Evolutionary conservation across 2,113 vertebrate species (phyloP), one percentile per base, ranked within the genome.

Genomic region (Elgaria multicarinata): DNA sequence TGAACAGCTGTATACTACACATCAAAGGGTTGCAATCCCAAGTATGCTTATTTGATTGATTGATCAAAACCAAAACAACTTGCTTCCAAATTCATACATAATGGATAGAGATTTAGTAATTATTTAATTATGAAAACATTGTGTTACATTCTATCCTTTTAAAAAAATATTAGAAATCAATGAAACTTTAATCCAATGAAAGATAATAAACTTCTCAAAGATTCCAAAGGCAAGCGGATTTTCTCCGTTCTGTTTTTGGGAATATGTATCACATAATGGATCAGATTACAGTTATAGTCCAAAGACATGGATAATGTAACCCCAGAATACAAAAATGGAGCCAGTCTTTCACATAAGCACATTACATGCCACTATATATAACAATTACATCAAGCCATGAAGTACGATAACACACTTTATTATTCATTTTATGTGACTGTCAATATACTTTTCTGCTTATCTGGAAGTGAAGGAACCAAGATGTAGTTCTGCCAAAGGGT

Each of bases 201-300:
- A 79, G 50, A 79, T 79, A 77, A 53, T 53, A 33, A 53, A 14
- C 55, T 39, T 31, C 36, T 64, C 36, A 26, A 75, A 64, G 53
- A 46, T 66, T 78, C 6, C 10, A 72, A 67, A 67, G 22, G 20
- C 33, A 87, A 79, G 64, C 64, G 20, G 64, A 53, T 79, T 67
- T 28, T 90, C n/a, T 64, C 83, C 28, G 18, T 86, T 62, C 36
- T 93, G 89, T 26, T 89, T 95, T 89, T 85, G 6, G 31, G 16
- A 53, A 0, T 80, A 44, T 53, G 69, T 74, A 62, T 87, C 76
- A 42, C 42, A 79, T 33, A 69, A 26, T 5, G 85, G 39, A 10
- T 44, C 53, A 44, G 20, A 88, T 75, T 26, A 90, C 90, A 86
- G 0, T 85, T 91, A 67, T 0, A 1, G 71, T 42, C 13, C 50